Evolutionary conservation across 2,888 invertebrate species (phyloP).

Genomic region (Stramonita haemastoma): DNA sequence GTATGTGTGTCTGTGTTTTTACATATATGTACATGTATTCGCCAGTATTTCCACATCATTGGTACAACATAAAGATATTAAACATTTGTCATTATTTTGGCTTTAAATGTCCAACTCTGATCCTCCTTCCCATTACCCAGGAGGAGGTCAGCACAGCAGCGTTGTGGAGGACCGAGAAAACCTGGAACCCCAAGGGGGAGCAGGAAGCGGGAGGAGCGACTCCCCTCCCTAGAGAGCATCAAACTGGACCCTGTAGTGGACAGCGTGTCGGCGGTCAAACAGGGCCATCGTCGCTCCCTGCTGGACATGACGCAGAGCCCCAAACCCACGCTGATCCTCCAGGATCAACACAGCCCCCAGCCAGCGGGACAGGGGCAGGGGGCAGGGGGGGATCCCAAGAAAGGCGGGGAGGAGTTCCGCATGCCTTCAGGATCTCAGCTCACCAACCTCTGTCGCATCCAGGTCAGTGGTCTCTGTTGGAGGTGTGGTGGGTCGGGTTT

Average conservation of each 20-base stretch:
- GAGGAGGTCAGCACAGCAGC: not conserved
- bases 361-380: not conserved
- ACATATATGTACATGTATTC: no score
- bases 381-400: not conserved
- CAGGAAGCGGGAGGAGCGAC: not conserved
- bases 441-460: conserved; percentile 53
- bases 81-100: no score
- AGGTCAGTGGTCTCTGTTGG: conserved; percentile 49
- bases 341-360: not conserved
- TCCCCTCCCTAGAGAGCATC: conserved; percentile 57
- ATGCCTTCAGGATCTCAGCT: conserved; percentile 55
- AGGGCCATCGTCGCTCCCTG: conserved; percentile 54
- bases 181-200: no score
- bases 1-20: no score
- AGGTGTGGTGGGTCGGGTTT: no score
- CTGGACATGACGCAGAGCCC: conserved; percentile 62
- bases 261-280: conserved; percentile 34
- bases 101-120: no score
- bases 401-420: conserved; percentile 44
- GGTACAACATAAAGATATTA: no score
- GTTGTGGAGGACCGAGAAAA: not conserved
- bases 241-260: conserved; percentile 50
- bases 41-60: no score
- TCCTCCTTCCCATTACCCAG: no score
- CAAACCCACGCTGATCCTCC: conserved; percentile 58